Evolutionary conservation across 2,113 vertebrate genomes (phyloP), one percentile per base, ranked within the genome.

Genomic region (Camelus bactrianus): DNA sequence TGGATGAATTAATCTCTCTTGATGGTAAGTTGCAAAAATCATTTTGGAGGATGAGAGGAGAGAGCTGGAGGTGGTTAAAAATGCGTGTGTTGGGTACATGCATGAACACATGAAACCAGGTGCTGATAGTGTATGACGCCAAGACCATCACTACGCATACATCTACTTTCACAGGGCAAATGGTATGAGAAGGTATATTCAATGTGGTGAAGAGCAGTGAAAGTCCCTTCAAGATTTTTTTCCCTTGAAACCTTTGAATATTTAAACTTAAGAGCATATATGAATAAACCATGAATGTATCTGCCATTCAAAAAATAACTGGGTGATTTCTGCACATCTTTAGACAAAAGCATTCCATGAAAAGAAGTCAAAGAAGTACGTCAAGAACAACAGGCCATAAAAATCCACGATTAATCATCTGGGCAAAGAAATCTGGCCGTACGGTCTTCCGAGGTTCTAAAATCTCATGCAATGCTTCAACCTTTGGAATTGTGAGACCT

Each of bases 231-330:
- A 75, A 92, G 48, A 69, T 48, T 86, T 87, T 92, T 72, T 77
- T 86, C 30, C 60, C 30, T 77, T 75, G 76, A 76, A 93, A 92
- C 2, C 13, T 70, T 81, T 65, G 24, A 69, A 56, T 94, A 87
- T 79, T 72, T 90, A 87, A 85, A 89, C 13, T 60, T 58, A 82
- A 85, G 52, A 72, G 38, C n/a, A 72, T 48, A 20, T 82, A 54
- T 60, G 38, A 89, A n/a, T 65, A 89, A 64, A 46, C 48, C 30
- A 42, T 16, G 16, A 10, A 12, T 89, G 20, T 35, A 85, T 28
- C 75, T 54, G 20, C 54, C 32, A 58, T 86, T 87, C n/a, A 6
- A 93, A 93, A 95, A 96, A 81, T 75, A 91, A 87, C 17, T 48
- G 20, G 22, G 6, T 70, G 64, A 42, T 89, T 72, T 92, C 65